Conservation (phyloP, 1,140 invertebrate species). For the Hylyphantes graminicola region DNA sequence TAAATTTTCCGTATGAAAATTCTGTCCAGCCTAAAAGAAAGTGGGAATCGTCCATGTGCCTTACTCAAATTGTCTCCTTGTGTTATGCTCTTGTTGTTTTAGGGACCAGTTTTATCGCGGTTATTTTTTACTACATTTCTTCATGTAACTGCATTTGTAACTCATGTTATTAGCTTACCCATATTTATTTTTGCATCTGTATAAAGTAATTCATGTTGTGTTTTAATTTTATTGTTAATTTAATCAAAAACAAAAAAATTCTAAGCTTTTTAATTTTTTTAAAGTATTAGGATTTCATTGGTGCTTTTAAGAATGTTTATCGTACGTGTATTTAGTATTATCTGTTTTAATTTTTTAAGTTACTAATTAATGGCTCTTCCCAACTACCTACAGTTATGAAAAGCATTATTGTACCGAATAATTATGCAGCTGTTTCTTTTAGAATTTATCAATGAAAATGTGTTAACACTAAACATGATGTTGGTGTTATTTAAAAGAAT, state of each 20-base stretch:
- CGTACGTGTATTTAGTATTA: slow-evolving; percentile 43
- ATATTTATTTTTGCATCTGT: slow-evolving; percentile 59
- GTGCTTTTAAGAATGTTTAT: slow-evolving; percentile 58
- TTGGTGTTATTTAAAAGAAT: too few species aligned
- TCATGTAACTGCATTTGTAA: slow-evolving; percentile 52
- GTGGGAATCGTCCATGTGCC: slow-evolving; percentile 36
- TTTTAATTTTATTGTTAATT: slow-evolving; percentile 49
- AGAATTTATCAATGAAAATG: too few species aligned
- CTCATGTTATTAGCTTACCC: slow-evolving; percentile 35
- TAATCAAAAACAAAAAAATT: slow-evolving; percentile 37
- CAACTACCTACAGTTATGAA: background rate
- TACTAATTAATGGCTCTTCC: slow-evolving; percentile 8
- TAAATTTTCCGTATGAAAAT: too few species aligned
- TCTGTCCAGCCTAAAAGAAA: too few species aligned
- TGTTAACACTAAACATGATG: too few species aligned
- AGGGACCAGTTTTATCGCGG: slow-evolving; percentile 46
- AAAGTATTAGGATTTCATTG: slow-evolving; percentile 56
- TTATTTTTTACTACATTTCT: slow-evolving; percentile 24
- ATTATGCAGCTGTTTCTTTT: too few species aligned
- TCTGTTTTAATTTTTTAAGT: slow-evolving; percentile 17
- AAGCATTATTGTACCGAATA: too few species aligned
- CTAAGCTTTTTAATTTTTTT: slow-evolving; percentile 33
- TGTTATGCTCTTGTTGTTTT: slow-evolving; percentile 6
- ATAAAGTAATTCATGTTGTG: slow-evolving; percentile 48
- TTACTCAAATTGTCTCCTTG: slow-evolving; percentile 25